Base-by-base conservation (phyloP, 2,113 vertebrate genomes). In the Bos javanicus region DNA sequence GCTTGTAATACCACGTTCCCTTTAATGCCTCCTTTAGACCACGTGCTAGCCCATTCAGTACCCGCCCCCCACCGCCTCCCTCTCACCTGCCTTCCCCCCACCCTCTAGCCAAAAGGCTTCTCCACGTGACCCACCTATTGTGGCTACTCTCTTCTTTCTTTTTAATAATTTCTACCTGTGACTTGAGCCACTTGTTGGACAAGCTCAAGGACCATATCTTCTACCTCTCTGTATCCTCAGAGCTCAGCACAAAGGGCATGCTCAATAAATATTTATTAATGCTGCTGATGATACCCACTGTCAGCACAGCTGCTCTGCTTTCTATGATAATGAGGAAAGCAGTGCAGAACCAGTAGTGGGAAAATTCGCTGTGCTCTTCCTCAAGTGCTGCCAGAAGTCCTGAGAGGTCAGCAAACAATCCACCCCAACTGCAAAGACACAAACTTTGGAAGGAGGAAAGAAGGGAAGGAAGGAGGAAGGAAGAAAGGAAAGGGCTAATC, bases 301-400 rank as follows among this genome's bases (percentile, higher is more conserved):
- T 97, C 83, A 97, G 43, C 87, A 90, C 78, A 97, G 88, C 90
- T 97, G 93, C 78, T 84, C 87, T 82, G 23, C 67, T 96, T 96
- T 30, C 86, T 81, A 11, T 16, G 19, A 74, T 67, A 96, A 94
- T 33, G 60, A 92, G 60, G n/a, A 91, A 43, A 92, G 84, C 14
- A 62, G 13, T 39, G 13, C 17, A 28, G n/a, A 62, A 91, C 39
- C 59, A 89, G 13, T 30, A 36, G 36, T 48, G 83, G 87, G 87
- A 71, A 94, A 83, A 96, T 52, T 94, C 56, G 50, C 60, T 48
- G 19, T 7, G 50, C 26, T 36, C 46, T 43, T 95, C 16, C 46
- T 97, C 52, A 71, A 91, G 86, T 36, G 74, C 67, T 91, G 59
- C 81, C 74, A 8, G 39, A 60, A 90, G 81, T 76, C 84, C 87